These are phyloP conservation scores for Danio aesculapii DNA, from an alignment of 2,797 vertebrate genomes.

Conservation along the genomic window DNA sequence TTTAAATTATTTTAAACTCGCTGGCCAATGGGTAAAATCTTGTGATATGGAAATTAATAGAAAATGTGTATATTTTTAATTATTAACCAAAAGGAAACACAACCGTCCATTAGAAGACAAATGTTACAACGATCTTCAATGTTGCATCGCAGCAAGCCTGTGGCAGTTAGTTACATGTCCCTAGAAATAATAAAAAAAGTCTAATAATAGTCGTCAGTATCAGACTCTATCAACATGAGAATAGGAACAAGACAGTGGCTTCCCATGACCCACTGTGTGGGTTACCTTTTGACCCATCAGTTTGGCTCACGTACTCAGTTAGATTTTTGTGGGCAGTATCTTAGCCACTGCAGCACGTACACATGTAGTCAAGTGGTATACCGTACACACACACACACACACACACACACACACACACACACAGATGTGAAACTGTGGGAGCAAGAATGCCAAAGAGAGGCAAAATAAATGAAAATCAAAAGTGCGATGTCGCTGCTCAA, in stretches of 20 bases:
- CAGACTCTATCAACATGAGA: conserved; percentile 56
- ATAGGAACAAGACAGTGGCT: conserved; percentile 61
- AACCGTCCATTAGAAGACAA: neutral
- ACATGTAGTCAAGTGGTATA: conserved; percentile 50
- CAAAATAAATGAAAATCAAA: conserved; percentile 36
- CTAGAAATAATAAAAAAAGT: conserved; percentile 43
- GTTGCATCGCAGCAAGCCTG: neutral
- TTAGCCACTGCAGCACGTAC: conserved; percentile 20
- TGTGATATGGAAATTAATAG: too few relatives aligned
- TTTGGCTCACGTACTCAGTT: conserved; percentile 50
- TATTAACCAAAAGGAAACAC: neutral
- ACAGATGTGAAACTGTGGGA: conserved; percentile 42
- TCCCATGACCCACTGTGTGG: conserved; percentile 66
- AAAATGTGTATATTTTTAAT: neutral
- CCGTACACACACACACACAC: conserved; percentile 35
- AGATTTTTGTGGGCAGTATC: conserved; percentile 38
- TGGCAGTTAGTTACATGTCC: conserved; percentile 3
- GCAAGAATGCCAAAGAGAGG: conserved; percentile 35
- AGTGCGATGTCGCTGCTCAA: conserved; percentile 29
- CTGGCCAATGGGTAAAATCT: too few relatives aligned
- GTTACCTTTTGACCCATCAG: conserved; percentile 59
- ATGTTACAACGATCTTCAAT: neutral
- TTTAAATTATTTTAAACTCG: too few relatives aligned
- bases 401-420: conserved; percentile 27
- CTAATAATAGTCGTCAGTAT: conserved; percentile 62